Conservation (phyloP, 2,888 invertebrate species). For the Cotesia congregata region DNA sequence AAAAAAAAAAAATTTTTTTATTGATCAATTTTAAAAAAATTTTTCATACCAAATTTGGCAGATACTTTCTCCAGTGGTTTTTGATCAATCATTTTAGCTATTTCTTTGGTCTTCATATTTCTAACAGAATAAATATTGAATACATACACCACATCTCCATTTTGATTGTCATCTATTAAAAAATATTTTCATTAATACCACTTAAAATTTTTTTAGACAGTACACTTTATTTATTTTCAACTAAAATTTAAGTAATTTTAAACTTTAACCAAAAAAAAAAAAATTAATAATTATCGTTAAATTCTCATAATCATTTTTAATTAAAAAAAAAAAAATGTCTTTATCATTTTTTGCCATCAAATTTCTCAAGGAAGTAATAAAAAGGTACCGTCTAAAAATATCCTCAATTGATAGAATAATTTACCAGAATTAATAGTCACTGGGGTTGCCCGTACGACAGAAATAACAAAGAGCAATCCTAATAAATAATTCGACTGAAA, state of each 20-base stretch:
- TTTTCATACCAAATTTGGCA: constrained; percentile 20
- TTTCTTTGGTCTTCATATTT: neutral
- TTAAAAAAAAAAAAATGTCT: too few relatives aligned
- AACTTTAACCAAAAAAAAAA: neutral
- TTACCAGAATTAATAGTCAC: constrained; percentile 14
- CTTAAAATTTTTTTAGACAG: too few relatives aligned
- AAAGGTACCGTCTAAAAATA: too few relatives aligned
- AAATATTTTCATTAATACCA: neutral
- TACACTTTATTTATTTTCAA: too few relatives aligned
- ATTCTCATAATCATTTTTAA: too few relatives aligned
- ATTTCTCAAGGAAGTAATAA: too few relatives aligned
- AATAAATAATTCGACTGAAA: constrained; percentile 16
- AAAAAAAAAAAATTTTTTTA: too few relatives aligned
- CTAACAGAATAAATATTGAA: constrained; percentile 32
- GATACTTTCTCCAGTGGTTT: constrained; percentile 8
- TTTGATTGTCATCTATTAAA: constrained; percentile 6
- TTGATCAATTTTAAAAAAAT: neutral
- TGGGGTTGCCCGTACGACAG: constrained; percentile 14
- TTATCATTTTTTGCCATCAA: too few relatives aligned
- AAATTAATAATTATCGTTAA: neutral
- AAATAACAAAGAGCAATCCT: constrained; percentile 8
- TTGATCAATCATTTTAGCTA: constrained; percentile 29
- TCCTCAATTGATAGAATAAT: neutral
- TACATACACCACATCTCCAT: constrained; percentile 33
- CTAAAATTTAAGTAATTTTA: too few relatives aligned